Conservation (phyloP, 92 coral and sea anemone species). For the Zoanthus solanderi region DNA sequence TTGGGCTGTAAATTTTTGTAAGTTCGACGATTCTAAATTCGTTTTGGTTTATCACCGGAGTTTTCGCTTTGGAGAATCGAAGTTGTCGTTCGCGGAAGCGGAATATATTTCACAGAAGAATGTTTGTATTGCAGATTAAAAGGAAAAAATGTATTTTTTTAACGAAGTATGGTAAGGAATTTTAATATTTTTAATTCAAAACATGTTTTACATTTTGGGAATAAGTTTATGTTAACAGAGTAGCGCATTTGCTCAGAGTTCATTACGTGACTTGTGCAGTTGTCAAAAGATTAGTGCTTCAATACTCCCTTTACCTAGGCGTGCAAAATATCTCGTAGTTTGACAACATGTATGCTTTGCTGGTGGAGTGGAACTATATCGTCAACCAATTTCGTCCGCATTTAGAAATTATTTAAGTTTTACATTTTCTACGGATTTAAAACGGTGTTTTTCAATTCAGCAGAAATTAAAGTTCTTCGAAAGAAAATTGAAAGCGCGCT, state of each 20-base stretch:
- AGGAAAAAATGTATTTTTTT: not conserved
- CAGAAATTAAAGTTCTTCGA: not conserved
- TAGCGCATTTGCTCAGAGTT: not conserved
- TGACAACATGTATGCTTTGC: conserved; percentile 13
- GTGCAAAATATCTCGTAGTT: conserved; percentile 2
- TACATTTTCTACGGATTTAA: not conserved
- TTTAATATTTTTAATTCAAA: not conserved
- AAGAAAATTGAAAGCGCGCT: conserved; percentile 9
- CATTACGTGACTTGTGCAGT: conserved; percentile 34
- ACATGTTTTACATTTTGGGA: not conserved
- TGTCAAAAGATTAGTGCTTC: conserved; percentile 23
- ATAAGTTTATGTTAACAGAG: not conserved
- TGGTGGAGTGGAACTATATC: conserved; percentile 2
- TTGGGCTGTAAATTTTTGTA: conserved; percentile 16
- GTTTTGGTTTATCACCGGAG: conserved; percentile 3
- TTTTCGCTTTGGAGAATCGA: conserved; percentile 15
- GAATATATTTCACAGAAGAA: conserved; percentile 12
- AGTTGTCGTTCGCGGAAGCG: conserved; percentile 7
- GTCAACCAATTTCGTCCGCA: not conserved
- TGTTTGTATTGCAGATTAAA: not conserved
- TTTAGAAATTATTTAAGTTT: not conserved
- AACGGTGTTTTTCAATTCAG: not conserved
- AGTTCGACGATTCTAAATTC: not conserved
- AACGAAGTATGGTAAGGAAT: not conserved
- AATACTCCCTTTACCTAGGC: conserved; percentile 1